These are phyloP conservation scores for Etia nguti DNA, from an alignment of 2,113 vertebrate genomes.

Conservation along the genomic window DNA sequence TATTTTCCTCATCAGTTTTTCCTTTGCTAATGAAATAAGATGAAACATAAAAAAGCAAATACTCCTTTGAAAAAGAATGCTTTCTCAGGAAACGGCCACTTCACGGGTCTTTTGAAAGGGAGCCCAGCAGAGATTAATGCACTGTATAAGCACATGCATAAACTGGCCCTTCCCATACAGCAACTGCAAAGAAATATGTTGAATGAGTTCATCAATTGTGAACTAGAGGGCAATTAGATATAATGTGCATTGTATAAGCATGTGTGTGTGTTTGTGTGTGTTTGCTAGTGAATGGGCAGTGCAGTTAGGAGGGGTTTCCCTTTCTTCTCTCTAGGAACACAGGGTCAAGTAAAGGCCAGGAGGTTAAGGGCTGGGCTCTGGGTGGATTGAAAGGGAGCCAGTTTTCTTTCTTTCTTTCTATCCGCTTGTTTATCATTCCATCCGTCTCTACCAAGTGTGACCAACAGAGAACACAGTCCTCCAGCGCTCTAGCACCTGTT, in stretches of 20 bases:
- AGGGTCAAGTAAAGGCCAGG: slow-evolving; percentile 25
- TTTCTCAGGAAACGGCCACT: neutral
- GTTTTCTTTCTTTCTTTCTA: slow-evolving; percentile 13
- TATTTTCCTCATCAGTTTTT: neutral
- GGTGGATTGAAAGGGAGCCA: neutral
- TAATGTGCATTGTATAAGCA: neutral
- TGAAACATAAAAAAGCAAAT: neutral
- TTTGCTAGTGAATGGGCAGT: neutral
- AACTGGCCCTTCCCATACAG: neutral
- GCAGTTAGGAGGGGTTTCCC: slow-evolving; percentile 37
- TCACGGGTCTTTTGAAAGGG: neutral
- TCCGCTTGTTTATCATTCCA: slow-evolving; percentile 39
- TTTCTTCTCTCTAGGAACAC: slow-evolving; percentile 32
- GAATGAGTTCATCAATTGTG: neutral
- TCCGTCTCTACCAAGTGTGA: slow-evolving; percentile 34
- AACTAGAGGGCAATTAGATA: neutral
- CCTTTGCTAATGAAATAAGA: neutral
- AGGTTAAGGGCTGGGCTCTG: neutral
- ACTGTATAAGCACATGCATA: neutral
- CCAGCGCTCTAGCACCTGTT: slow-evolving; percentile 45
- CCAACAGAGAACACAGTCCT: neutral
- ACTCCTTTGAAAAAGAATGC: neutral
- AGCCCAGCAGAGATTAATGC: neutral
- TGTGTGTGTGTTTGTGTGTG: neutral
- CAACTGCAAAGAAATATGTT: neutral